Conservation (phyloP, 2,113 vertebrate genomes). For the Trochalopteron elliotii region DNA sequence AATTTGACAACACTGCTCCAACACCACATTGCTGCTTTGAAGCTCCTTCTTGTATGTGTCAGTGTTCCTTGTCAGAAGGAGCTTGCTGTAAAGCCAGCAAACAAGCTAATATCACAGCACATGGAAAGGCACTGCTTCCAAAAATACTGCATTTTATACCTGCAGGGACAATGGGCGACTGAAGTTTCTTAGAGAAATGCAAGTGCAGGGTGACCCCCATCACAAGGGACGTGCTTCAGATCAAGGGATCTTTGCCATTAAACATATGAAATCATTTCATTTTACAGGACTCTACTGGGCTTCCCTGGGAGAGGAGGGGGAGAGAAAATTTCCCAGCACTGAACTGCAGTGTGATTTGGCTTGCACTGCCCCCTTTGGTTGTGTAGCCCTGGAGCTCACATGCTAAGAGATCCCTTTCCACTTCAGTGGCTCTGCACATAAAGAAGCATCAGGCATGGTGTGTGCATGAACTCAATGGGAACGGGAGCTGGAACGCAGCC, state of each 20-base stretch:
- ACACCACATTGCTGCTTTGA: not conserved
- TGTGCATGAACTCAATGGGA: slow-evolving; percentile 15
- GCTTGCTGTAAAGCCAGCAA: not conserved
- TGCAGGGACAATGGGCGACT: not conserved
- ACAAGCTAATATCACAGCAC: not conserved
- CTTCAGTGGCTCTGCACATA: slow-evolving; percentile 32
- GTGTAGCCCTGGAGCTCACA: not conserved
- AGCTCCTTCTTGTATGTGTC: not conserved
- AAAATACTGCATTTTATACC: not conserved
- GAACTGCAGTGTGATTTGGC: not conserved
- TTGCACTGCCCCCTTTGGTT: not conserved
- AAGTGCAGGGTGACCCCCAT: not conserved
- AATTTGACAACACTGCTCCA: not conserved
- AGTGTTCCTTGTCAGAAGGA: not conserved
- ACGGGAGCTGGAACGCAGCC: slow-evolving; percentile 32
- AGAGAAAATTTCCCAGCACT: not conserved
- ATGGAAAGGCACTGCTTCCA: not conserved
- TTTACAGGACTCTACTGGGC: not conserved
- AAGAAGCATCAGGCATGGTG: not conserved
- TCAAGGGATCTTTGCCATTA: not conserved
- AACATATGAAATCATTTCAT: not conserved
- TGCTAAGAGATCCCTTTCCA: slow-evolving; percentile 35
- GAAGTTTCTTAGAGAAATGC: not conserved
- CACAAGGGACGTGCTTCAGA: not conserved
- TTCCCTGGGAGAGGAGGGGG: not conserved